A percentile compares a stretch with the other conserved stretches of the same genome.
These are phyloP conservation scores for Strix uralensis DNA, from an alignment of 2,113 vertebrate species.

Conservation along the genomic window DNA sequence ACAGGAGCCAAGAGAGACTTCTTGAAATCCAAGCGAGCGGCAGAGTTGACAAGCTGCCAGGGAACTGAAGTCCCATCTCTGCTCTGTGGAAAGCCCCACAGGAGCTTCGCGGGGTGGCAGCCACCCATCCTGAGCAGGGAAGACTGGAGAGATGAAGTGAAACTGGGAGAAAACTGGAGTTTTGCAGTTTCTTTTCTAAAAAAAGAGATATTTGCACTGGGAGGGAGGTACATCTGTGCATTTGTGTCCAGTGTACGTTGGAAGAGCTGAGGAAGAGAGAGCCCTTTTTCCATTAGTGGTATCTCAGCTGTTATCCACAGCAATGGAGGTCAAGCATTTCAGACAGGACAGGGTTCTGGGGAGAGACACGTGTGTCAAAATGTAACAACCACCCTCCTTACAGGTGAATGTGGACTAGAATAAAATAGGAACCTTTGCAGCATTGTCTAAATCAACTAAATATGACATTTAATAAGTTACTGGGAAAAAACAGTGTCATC, in stretches of 20 bases:
- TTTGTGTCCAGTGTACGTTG: background rate
- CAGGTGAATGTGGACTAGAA: background rate
- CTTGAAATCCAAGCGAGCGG: background rate
- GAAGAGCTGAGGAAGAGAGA: background rate
- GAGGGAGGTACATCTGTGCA: background rate
- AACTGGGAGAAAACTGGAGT: background rate
- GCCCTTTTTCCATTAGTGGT: background rate
- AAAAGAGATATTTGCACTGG: background rate
- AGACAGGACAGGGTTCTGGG: background rate
- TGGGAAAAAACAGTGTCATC: background rate
- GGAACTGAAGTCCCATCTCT: background rate
- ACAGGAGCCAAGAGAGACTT: background rate
- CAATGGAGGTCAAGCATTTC: background rate
- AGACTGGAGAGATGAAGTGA: background rate
- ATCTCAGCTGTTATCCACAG: background rate
- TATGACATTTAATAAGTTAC: background rate
- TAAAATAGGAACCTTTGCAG: background rate
- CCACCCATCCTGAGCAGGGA: background rate
- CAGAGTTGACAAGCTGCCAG: background rate
- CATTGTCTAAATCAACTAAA: background rate
- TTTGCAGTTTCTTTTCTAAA: background rate
- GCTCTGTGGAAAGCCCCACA: background rate
- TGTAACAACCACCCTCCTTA: rapidly evolving
- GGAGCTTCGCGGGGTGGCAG: background rate
- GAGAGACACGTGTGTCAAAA: background rate